A percentile compares a stretch with the other conserved stretches of the same genome.
phyloP scores from a whole-genome alignment of 2,113 vertebrate genomes.

The Baryphthengus martii region DNA sequence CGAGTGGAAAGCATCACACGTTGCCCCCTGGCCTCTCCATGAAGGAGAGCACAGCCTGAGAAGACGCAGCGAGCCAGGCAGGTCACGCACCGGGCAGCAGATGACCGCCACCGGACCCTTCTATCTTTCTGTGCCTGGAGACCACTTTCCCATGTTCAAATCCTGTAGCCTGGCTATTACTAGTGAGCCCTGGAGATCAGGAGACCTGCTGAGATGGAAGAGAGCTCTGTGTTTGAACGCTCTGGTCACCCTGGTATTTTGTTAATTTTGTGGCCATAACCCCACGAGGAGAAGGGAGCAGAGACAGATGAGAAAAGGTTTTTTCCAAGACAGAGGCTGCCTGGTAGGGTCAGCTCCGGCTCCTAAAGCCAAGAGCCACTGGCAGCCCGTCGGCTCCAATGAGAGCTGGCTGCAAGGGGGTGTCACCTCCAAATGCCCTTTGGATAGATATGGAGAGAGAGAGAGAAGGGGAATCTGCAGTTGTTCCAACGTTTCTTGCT shows the following conservation, averaged over 20 bases:
- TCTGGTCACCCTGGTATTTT: not conserved
- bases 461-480: conserved; percentile 68
- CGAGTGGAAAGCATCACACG: not conserved
- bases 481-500: conserved; percentile 82
- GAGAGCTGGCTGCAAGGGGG: conserved; percentile 5
- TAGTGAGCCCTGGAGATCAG: not conserved
- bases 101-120: not conserved
- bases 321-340: not conserved
- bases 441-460: conserved; percentile 9
- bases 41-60: not conserved
- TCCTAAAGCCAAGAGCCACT: not conserved
- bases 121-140: not conserved
- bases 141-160: not conserved
- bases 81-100: not conserved
- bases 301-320: not conserved
- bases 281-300: not conserved
- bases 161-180: accelerated
- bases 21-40: not conserved
- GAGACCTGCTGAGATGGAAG: not conserved
- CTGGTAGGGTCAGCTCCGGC: not conserved
- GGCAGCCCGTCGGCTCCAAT: not conserved
- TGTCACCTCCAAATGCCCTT: conserved; percentile 80
- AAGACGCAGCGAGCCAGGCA: not conserved
- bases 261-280: not conserved
- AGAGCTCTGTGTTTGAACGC: not conserved